phyloP scores from a whole-genome alignment of 2,113 vertebrate genomes.

The Scopus umbretta region DNA sequence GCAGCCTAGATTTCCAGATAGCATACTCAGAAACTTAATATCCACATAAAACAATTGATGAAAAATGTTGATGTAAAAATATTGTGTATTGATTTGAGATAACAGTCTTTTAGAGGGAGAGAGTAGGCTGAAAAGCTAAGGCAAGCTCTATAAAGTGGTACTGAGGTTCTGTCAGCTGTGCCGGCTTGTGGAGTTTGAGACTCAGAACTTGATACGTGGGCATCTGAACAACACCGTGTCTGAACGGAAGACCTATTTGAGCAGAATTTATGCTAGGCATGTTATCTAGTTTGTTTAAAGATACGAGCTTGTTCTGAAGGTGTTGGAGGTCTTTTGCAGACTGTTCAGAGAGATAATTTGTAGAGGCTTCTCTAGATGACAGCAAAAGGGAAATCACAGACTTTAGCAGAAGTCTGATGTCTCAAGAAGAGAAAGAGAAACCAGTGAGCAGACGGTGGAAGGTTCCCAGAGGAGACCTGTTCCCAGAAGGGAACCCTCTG shows the following conservation, averaged over 20 bases:
- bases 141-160: not conserved
- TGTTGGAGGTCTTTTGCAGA: not conserved
- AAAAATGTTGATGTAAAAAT: not conserved
- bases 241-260: not conserved
- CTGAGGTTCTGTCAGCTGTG: not conserved
- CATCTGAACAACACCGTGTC: rapidly evolving
- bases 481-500: not conserved
- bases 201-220: not conserved
- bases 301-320: not conserved
- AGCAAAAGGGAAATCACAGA: not conserved
- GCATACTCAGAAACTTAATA: not conserved
- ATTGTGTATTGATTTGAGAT: not conserved
- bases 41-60: not conserved
- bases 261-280: not conserved
- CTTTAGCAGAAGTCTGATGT: not conserved
- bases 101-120: not conserved
- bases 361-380: not conserved
- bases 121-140: not conserved
- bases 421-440: not conserved
- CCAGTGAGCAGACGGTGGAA: not conserved
- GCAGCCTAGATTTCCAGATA: slow-evolving; percentile 11
- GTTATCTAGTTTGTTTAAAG: not conserved
- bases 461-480: not conserved
- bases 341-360: not conserved
- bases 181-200: not conserved